Evolutionary conservation across 2,797 vertebrate genomes (phyloP).

Genomic region (Rhinoraja longicauda): DNA sequence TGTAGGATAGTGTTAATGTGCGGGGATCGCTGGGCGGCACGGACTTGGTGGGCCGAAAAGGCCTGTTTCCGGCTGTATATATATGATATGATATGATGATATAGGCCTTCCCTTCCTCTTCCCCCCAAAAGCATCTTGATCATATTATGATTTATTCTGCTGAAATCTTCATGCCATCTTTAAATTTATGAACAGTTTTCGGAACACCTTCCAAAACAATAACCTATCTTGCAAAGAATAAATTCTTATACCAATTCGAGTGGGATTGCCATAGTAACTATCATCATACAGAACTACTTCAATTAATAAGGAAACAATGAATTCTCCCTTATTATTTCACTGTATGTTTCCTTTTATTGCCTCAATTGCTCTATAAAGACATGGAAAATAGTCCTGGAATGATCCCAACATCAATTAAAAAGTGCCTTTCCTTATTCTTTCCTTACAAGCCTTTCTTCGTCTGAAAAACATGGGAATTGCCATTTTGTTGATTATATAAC

Average conservation of each 20-base stretch:
- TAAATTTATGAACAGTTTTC: not conserved
- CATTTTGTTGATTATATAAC: not conserved
- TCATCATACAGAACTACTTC: not conserved
- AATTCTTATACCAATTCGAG: not conserved
- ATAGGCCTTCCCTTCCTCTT: not conserved
- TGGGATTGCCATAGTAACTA: not conserved
- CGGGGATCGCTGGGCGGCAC: too few relatives aligned
- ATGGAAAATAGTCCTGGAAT: not conserved
- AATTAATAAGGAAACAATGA: not conserved
- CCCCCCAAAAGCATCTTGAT: not conserved
- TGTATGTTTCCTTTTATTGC: slow-evolving; percentile 23
- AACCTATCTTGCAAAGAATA: not conserved
- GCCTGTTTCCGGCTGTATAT: too few relatives aligned
- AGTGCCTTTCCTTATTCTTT: slow-evolving; percentile 3
- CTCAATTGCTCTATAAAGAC: not conserved
- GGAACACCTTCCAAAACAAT: not conserved
- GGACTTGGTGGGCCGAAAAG: too few relatives aligned
- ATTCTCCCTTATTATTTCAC: not conserved
- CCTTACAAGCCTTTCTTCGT: not conserved
- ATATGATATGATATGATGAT: too few relatives aligned
- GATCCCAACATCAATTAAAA: not conserved
- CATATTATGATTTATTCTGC: not conserved
- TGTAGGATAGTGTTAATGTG: too few relatives aligned
- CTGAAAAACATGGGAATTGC: not conserved
- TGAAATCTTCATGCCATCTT: not conserved